Base-by-base conservation (phyloP, 2,888 invertebrate species). In the Tricholauxania praeusta region DNA sequence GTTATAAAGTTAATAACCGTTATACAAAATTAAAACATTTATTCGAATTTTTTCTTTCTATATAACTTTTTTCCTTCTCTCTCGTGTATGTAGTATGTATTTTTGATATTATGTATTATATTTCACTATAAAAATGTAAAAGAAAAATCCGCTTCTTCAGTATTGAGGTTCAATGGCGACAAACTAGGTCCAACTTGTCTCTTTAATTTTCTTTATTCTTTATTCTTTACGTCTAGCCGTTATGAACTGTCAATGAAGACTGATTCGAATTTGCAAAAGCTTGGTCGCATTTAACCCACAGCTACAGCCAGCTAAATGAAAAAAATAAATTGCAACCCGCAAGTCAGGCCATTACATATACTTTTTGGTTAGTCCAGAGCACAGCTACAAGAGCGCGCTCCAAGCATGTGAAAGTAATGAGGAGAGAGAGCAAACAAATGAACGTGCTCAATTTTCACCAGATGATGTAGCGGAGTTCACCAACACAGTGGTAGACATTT, bases 231-330 rank as follows among this genome's bases (percentile, higher is more conserved):
- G 73, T 74, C 77, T 75, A 75, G 59, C 72, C 77, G 69, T 57
- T 76, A 57, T 75, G 72, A 79, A 77, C 73, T 79, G 79, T 78
- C 79, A 77, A 75, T 77, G 75, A 78, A 79, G 79, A 79, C 78
- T 79, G 75, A 75, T 73, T 72, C 60, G 32, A 70, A 72, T 66
- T n/a, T 71, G 74, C 72, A 60, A 72, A 75, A 70, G 74, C 60
- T 75, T 72, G 70, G 74, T 63, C 75, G 73, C 77, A 79, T 79
- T 78, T 78, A 79, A 77, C 75, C 74, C 67, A 75, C 65, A 53
- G 60, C 72, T 28, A 72, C 48, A 59, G 5, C 53, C 12, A 39
- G 28, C 22, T 49, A 1, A 39, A 14, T 60, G 22, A 49, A n/a
- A 12, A 22, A 65, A 19, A 14, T 39, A 62, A 62, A 39, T n/a